Percentiles rank a stretch among this genome's conserved stretches.
Evolutionary conservation across 2,797 vertebrate species (phyloP).

Genomic region (Sebastes kiyomatsui): DNA sequence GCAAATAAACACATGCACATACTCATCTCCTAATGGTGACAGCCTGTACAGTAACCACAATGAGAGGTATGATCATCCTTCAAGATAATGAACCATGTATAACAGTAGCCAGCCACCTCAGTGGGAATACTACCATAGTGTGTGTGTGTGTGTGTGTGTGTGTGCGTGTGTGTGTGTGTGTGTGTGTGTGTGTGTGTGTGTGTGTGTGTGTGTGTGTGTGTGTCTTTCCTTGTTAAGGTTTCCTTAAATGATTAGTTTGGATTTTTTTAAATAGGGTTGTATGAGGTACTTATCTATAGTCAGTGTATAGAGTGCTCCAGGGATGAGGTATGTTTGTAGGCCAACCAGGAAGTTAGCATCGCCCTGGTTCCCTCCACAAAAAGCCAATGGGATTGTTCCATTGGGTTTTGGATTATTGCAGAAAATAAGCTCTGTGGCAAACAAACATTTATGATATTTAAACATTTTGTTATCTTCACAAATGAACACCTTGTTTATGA

Average conservation of each 20-base stretch:
- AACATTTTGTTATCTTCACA: too few species aligned
- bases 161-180: neutral
- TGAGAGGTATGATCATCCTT: conserved; percentile 31
- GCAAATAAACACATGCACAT: neutral
- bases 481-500: too few species aligned
- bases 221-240: neutral
- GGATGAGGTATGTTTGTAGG: too few species aligned
- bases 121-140: neutral
- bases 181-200: neutral
- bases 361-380: too few species aligned
- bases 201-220: conserved; percentile 2
- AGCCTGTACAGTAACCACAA: conserved; percentile 10
- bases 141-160: neutral
- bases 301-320: too few species aligned
- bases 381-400: too few species aligned
- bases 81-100: conserved; percentile 37
- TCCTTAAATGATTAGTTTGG: neutral
- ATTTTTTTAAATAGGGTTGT: neutral
- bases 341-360: too few species aligned
- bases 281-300: neutral
- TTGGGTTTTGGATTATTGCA: too few species aligned
- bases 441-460: too few species aligned
- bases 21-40: conserved; percentile 15
- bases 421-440: too few species aligned
- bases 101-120: conserved; percentile 26